Base-by-base conservation (phyloP, 53 echinoderm and acorn worm species). In the Luidia sarsii region DNA sequence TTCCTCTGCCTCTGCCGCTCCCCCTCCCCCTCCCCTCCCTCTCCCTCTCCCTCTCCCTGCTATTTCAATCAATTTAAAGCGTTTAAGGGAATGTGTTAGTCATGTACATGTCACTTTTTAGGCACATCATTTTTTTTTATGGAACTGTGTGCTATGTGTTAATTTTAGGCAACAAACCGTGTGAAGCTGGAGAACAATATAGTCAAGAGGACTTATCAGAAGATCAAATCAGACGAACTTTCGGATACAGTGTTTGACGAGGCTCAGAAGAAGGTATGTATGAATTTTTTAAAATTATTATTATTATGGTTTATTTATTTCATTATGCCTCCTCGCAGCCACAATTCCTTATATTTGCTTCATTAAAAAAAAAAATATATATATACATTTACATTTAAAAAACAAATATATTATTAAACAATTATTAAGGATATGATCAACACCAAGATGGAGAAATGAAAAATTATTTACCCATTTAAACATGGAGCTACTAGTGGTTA, bases 171-270 rank as follows among this genome's bases (percentile, higher is more conserved):
- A 65, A 65, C 93, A 39, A 94, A 91, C 70, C 71, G 87, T 61
- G 84, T 97, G 50, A 90, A 89, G 27, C 39, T 97, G 10, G 97
- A 87, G 54, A 52, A 70, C 39, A 80, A 89, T 18, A 75, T 89
- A 33, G 88, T 93, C 1, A 93, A 93, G 69, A 90, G 84, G 63
- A 97, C 97, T 28, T 57, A 88, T 38, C 83, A 86, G 48, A 93
- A 83, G 53, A 97, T 96, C 24, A 83, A 86, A 80, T 60, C 72
- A 5, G 89, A 83, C 22, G 63, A 74, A 16, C 81, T 82, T 13
- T 90, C 91, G 0, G 96, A 90, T 9, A 75, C 70, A 2, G 93
- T 97, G 25, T 97, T 97, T 79, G 93, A 97, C 67, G 97, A 96
- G 32, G 97, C 90, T 41, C 97, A 97, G 74, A 91, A 82, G 71